Percentiles rank a stretch among this genome's conserved stretches.
These are phyloP conservation scores for Penaeus monodon DNA, from an alignment of 2,888 invertebrate species.

Conservation along the genomic window DNA sequence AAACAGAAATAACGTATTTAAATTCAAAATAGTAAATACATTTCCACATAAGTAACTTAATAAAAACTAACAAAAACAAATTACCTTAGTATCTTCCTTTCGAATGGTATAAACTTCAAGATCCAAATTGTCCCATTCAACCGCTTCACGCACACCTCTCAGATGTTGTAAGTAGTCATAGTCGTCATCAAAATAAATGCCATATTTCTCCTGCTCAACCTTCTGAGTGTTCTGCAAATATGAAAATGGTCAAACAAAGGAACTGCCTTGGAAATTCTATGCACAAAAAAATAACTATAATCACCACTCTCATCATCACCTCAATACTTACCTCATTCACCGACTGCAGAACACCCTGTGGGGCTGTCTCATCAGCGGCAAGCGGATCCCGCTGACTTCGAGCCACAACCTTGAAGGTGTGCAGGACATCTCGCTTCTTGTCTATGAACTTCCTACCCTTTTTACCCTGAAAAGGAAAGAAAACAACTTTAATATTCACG, in stretches of 20 bases:
- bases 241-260: too few species aligned
- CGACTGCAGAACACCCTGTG: conserved; percentile 86
- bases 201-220: conserved; percentile 86
- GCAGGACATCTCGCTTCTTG: conserved; percentile 83
- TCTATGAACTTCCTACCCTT: conserved; percentile 89
- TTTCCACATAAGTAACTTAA: neutral
- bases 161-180: conserved; percentile 96
- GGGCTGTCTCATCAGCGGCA: conserved; percentile 87
- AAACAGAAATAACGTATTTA: neutral
- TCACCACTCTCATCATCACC: neutral
- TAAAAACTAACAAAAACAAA: neutral
- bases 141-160: conserved; percentile 72
- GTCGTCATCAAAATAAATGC: conserved; percentile 93
- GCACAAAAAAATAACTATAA: too few species aligned
- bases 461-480: conserved; percentile 60
- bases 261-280: too few species aligned
- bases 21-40: neutral
- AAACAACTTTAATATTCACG: neutral
- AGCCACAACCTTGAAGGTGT: conserved; percentile 90
- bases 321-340: conserved; percentile 67
- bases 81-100: conserved; percentile 51
- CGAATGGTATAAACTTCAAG: conserved; percentile 52
- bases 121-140: conserved; percentile 62
- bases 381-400: conserved; percentile 94
- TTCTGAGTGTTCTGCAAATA: conserved; percentile 72